Evolutionary conservation across 2,888 invertebrate genomes (phyloP).

Genomic region (Caenorhabditis becei): DNA sequence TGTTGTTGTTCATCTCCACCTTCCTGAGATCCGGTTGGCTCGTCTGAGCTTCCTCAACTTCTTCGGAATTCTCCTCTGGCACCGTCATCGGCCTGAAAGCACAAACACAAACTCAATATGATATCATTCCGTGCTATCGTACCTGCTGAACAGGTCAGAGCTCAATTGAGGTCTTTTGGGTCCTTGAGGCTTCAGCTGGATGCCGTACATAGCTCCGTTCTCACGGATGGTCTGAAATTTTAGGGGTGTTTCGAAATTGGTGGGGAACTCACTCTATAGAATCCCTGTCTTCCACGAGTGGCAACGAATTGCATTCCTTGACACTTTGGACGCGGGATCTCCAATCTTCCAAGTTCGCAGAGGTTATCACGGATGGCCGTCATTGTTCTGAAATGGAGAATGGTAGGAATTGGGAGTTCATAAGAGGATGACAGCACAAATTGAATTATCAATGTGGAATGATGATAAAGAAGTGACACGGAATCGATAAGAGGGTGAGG

Average conservation of each 20-base stretch:
- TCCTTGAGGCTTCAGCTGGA: slow-evolving; percentile 74
- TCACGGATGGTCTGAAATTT: slow-evolving; percentile 75
- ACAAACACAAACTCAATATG: background rate
- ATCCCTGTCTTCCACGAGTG: slow-evolving; percentile 79
- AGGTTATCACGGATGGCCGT: slow-evolving; percentile 70
- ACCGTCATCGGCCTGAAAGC: slow-evolving; percentile 56
- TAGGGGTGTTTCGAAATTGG: too few species aligned
- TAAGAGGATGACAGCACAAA: background rate
- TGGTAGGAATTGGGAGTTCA: background rate
- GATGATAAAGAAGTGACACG: slow-evolving; percentile 17
- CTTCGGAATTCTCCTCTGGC: slow-evolving; percentile 55
- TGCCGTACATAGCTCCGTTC: slow-evolving; percentile 76
- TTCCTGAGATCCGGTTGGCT: slow-evolving; percentile 44
- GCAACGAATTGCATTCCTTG: slow-evolving; percentile 80
- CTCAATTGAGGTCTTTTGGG: slow-evolving; percentile 72
- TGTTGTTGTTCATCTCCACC: slow-evolving; percentile 51
- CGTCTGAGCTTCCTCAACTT: slow-evolving; percentile 48
- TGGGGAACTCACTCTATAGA: slow-evolving; percentile 74
- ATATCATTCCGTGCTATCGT: background rate
- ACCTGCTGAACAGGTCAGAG: slow-evolving; percentile 64
- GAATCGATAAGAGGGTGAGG: slow-evolving; percentile 17
- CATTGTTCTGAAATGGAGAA: slow-evolving; percentile 27
- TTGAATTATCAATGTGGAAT: slow-evolving; percentile 28
- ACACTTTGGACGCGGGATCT: slow-evolving; percentile 80
- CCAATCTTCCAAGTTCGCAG: slow-evolving; percentile 69